Percentiles rank a stretch among this genome's conserved stretches.
Conservation (phyloP, 92 coral and sea anemone genomes). For the Chrysogorgia sp. region DNA sequence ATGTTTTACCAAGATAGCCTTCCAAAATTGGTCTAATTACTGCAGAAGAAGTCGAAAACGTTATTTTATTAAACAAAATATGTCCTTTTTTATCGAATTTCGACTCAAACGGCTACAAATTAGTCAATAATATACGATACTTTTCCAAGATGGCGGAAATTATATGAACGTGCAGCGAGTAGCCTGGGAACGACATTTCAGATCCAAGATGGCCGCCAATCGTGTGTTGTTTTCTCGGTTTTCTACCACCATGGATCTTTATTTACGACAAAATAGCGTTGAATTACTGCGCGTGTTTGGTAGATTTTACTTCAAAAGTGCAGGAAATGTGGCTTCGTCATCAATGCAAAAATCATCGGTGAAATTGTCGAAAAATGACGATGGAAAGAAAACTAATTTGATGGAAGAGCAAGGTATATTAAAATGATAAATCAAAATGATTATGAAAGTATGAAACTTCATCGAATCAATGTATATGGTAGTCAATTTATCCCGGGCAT, state of each 20-base stretch:
- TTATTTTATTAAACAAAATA: no score
- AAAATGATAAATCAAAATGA: no score
- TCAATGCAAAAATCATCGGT: neutral
- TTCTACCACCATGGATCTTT: neutral
- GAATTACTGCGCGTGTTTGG: conserved; percentile 17
- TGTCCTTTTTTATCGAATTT: no score
- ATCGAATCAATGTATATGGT: no score
- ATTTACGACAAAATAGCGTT: neutral
- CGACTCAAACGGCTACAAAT: neutral
- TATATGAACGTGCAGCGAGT: neutral
- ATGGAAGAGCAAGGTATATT: neutral
- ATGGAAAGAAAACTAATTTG: conserved; percentile 39
- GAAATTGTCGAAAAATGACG: conserved; percentile 60
- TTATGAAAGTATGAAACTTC: no score
- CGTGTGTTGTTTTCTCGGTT: neutral
- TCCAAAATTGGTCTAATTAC: no score
- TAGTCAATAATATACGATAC: neutral
- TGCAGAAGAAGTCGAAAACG: no score
- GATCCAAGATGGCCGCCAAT: conserved; percentile 61
- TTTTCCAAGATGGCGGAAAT: conserved; percentile 56
- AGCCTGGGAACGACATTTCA: conserved; percentile 31
- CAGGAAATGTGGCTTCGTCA: conserved; percentile 72
- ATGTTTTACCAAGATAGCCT: no score
- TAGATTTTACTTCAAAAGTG: conserved; percentile 69
- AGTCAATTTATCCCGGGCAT: no score